These are phyloP conservation scores for Acronicta psi DNA, from an alignment of 2,888 invertebrate species.

Conservation along the genomic window DNA sequence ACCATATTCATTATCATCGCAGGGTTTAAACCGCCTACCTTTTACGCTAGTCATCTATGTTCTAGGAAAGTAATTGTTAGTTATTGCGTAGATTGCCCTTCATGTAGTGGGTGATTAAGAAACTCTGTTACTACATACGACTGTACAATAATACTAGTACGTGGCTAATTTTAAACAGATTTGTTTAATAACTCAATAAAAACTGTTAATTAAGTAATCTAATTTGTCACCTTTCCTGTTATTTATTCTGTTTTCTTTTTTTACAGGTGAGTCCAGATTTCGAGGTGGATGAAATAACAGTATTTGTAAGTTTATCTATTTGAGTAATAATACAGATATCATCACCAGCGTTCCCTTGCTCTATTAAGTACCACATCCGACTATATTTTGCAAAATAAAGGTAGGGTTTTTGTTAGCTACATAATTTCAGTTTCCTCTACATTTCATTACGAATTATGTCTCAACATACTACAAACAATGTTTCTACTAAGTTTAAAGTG, in stretches of 20 bases:
- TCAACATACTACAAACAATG: too few relatives aligned
- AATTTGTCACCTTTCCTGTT: not conserved
- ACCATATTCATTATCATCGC: too few relatives aligned
- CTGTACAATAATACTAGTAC: too few relatives aligned
- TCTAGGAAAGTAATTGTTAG: too few relatives aligned
- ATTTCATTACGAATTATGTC: too few relatives aligned
- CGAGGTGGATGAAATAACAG: conserved; percentile 63
- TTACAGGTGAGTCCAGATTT: conserved; percentile 80
- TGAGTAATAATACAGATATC: too few relatives aligned
- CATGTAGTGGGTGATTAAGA: conserved; percentile 4
- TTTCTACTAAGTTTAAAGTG: too few relatives aligned
- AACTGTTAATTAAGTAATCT: not conserved
- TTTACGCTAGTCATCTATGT: too few relatives aligned
- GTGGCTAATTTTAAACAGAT: not conserved
- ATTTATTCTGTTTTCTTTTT: conserved; percentile 57
- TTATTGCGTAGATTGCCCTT: conserved; percentile 8
- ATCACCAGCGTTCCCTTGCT: not conserved
- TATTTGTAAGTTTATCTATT: conserved; percentile 66
- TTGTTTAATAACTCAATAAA: not conserved
- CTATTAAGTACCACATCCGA: not conserved
- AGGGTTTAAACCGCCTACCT: too few relatives aligned
- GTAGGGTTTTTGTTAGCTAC: too few relatives aligned
- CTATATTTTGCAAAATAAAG: too few relatives aligned
- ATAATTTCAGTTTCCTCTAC: too few relatives aligned
- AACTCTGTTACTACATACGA: conserved; percentile 1